Evolutionary conservation across 2,113 vertebrate species (phyloP), one percentile per base, ranked within the genome.

Genomic region (Chrysochloris asiatica): DNA sequence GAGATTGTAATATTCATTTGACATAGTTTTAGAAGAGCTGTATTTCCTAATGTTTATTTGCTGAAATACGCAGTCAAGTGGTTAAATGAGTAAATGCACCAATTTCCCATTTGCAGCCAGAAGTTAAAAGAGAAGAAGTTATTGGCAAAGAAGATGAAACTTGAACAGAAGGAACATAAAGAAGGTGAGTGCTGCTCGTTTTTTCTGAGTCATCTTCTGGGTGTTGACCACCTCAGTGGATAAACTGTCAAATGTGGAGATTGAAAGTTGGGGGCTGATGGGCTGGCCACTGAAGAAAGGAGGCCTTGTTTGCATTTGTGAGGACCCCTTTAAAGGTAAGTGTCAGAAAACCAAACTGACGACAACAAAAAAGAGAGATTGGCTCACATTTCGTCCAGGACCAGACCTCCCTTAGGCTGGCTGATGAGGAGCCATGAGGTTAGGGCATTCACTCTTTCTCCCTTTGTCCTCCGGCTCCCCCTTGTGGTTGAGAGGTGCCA

Each of bases 81-180:
- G 22, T 41, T 63, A 59, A 8, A 56, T 22, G 33, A 50, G 36
- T 79, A 67, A 65, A 45, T 65, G 28, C 78, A 0, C 84, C 41
- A 95, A 33, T 92, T 89, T 96, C 97, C 19, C 52, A 48, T 94
- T 96, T 97, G 22, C 79, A 98, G 98, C 21, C 98, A 98, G 96
- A 98, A 98, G 90, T 97, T 98, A 90, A 98, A 98, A 97, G 98
- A 98, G 94, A 98, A 98, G 97, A 98, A 98, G 93, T 90, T 98
- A 80, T 86, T 98, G 96, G 97, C 98, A 90, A 98, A 98, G 97
- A 98, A 98, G 96, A 97, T 94, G 81, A 98, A 98, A 95, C 94
- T 97, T 24, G 97, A 98, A 36, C 97, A 97, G 95, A 98, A 97
- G 93, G 97, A 97, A 56, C 96, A 97, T 59, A 84, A 86, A 77